Evolutionary conservation across 2,888 invertebrate species (phyloP), one percentile per base, ranked within the genome.

Genomic region (Tetragonula carbonaria): DNA sequence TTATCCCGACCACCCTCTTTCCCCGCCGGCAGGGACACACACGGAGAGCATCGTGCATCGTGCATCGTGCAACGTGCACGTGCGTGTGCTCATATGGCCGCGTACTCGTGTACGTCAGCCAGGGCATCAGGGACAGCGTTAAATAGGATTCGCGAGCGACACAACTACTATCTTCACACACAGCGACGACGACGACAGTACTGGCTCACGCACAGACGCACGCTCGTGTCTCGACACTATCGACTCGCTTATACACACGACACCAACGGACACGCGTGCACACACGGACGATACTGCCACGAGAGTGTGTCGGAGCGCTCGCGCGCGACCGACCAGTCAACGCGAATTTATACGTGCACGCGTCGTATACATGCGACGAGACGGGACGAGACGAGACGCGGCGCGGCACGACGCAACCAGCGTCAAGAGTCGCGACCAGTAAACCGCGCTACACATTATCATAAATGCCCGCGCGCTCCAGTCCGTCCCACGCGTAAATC

Each of bases 401-500:
- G 3, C 33, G 57, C 74, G 74, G 45, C 68, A 57, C 71, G 21
- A 50, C 55, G 57, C 68, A 45, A 63, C 65, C 78, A 79, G 51
- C 75, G 75, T 55, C 77, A 80, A 79, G 84, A 88, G 75, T 85
- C 90, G 90, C 90, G 86, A 90, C 84, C 90, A 90, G 89, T 91
- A 92, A 92, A 92, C 92, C 90, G 88, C 90, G 90, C 92, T 87
- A 93, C 92, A 93, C 92, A 93, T 94, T 94, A 94, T 94, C 93
- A 93, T 94, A 94, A 94, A 93, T 92, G 93, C 91, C 88, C 90
- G 90, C 91, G 90, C 91, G 92, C 91, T 92, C 76, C 82, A 76
- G 87, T 84, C 91, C 94, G 91, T 92, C 94, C 93, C 93, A 94
- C 94, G 93, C 93, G 92, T 93, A 94, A 94, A 94, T 94, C 94